phyloP scores from a whole-genome alignment of 2,797 vertebrate genomes.

The Myotis myotis region DNA sequence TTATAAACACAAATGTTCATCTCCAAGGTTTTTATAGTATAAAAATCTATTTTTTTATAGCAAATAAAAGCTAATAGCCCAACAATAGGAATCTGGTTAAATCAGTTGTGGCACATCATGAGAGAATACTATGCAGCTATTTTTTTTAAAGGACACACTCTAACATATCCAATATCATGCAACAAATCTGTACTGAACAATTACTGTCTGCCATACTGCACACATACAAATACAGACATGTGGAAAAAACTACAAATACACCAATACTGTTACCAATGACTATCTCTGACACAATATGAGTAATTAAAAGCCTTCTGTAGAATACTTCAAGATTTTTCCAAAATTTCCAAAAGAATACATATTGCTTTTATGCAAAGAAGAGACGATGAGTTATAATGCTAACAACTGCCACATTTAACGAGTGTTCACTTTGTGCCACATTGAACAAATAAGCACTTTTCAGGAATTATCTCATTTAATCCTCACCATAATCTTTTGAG shows the following conservation, averaged over 20 bases:
- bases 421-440: not conserved
- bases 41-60: constrained; percentile 25
- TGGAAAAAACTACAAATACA: not conserved
- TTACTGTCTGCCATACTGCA: not conserved
- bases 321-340: not conserved
- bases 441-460: not conserved
- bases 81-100: not conserved
- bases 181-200: not conserved
- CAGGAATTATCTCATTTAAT: not conserved
- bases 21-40: not conserved
- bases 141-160: not conserved
- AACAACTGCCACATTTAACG: not conserved
- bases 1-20: not conserved
- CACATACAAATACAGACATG: not conserved
- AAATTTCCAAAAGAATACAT: not conserved
- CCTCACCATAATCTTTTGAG: not conserved
- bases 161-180: not conserved
- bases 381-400: not conserved
- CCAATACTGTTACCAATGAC: not conserved
- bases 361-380: not conserved
- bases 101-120: not conserved
- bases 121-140: constrained; percentile 3
- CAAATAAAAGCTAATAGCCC: not conserved
- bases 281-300: not conserved
- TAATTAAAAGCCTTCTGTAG: not conserved